These are phyloP conservation scores for Acleris literana DNA, from an alignment of 2,888 invertebrate species.

Conservation along the genomic window DNA sequence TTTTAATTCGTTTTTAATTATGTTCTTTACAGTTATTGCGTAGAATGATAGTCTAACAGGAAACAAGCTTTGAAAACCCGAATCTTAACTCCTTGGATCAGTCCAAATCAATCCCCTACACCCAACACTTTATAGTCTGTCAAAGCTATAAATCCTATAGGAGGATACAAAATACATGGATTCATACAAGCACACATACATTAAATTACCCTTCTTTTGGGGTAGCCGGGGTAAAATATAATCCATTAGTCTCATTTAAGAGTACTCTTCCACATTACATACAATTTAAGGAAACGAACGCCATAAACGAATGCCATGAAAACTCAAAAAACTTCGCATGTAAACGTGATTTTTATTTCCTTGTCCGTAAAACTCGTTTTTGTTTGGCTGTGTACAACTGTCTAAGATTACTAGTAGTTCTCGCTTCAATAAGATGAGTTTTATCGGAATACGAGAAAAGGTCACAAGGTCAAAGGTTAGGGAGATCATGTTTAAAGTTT, in stretches of 20 bases:
- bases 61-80: too few species aligned
- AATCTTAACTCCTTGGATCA: too few species aligned
- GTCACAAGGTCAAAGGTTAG: too few species aligned
- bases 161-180: too few species aligned
- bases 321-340: neutral
- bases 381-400: neutral
- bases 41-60: too few species aligned
- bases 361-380: slow-evolving; percentile 3
- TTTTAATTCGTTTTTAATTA: too few species aligned
- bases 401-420: slow-evolving; percentile 11
- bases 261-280: slow-evolving; percentile 31
- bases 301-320: slow-evolving; percentile 26
- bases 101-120: too few species aligned
- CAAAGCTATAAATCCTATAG: too few species aligned
- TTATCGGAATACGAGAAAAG: neutral
- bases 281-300: slow-evolving; percentile 35
- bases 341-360: slow-evolving; percentile 1
- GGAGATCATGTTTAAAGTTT: neutral
- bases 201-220: too few species aligned
- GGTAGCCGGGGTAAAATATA: slow-evolving; percentile 9
- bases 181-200: too few species aligned
- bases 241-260: slow-evolving; percentile 34
- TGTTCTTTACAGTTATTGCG: too few species aligned
- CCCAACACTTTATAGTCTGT: too few species aligned
- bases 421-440: neutral